phyloP scores from a whole-genome alignment of 1,140 invertebrate genomes.

The Temnothorax curvispinosus region DNA sequence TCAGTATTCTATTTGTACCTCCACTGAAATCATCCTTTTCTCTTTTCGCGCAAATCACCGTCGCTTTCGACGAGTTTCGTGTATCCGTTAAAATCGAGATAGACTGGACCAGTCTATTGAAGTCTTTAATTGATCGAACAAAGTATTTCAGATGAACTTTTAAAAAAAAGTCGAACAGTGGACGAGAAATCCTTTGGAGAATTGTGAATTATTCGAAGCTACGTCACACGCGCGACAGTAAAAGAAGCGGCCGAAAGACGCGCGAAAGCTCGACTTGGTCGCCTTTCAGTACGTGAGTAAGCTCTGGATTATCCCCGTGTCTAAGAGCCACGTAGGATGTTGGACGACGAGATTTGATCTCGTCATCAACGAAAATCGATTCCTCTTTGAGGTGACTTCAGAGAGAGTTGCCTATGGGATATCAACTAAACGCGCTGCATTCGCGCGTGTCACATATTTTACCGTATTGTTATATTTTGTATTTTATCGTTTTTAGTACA shows the following conservation, averaged over 20 bases:
- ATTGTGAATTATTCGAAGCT: slow-evolving; percentile 32
- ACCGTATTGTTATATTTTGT: neutral
- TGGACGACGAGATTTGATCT: slow-evolving; percentile 33
- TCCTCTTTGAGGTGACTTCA: neutral
- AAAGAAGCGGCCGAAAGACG: neutral
- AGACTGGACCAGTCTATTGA: neutral
- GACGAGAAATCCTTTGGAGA: neutral
- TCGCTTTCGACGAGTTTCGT: neutral
- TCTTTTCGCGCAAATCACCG: neutral
- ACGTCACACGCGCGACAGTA: neutral
- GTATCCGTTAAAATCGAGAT: slow-evolving; percentile 16
- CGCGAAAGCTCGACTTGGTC: neutral
- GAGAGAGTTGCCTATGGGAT: neutral
- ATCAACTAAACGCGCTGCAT: neutral
- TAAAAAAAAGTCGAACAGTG: neutral
- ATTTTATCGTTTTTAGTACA: neutral
- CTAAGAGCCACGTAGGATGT: slow-evolving; percentile 47
- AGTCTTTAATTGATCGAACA: neutral
- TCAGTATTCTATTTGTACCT: neutral
- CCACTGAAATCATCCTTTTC: neutral
- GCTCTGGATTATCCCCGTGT: slow-evolving; percentile 50
- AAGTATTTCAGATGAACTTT: neutral
- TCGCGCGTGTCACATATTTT: neutral
- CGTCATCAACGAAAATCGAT: slow-evolving; percentile 38
- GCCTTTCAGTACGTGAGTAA: slow-evolving; percentile 41